These are phyloP conservation scores for Dendropsophus ebraccatus DNA, from an alignment of 2,113 vertebrate species.

Conservation along the genomic window DNA sequence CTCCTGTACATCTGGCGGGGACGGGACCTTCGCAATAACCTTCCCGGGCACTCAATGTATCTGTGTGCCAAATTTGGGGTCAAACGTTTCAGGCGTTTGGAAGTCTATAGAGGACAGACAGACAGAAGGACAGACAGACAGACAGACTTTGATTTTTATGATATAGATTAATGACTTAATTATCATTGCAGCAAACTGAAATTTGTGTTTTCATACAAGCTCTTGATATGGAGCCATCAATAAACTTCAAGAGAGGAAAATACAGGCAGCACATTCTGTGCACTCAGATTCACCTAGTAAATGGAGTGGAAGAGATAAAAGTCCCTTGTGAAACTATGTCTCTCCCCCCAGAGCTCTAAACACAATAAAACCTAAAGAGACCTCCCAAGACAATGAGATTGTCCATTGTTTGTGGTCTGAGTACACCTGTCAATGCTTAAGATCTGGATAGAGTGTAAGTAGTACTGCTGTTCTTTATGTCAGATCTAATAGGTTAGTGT, in stretches of 20 bases:
- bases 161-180: too few relatives aligned
- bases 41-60: too few relatives aligned
- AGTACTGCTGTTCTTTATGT: neutral
- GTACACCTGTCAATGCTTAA: neutral
- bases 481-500: neutral
- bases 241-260: slow-evolving; percentile 27
- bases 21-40: too few relatives aligned
- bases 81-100: too few relatives aligned
- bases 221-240: slow-evolving; percentile 1
- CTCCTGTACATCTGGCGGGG: too few relatives aligned
- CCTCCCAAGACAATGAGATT: slow-evolving; percentile 24
- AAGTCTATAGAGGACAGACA: too few relatives aligned
- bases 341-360: slow-evolving; percentile 42
- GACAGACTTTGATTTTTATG: too few relatives aligned
- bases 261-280: neutral
- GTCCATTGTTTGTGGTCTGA: neutral
- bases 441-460: neutral
- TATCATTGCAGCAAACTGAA: neutral
- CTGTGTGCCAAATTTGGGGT: too few relatives aligned
- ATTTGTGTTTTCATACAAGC: neutral
- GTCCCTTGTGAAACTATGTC: slow-evolving; percentile 18
- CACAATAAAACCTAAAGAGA: slow-evolving; percentile 11
- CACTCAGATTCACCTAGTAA: slow-evolving; percentile 23
- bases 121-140: too few relatives aligned
- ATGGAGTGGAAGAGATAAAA: slow-evolving; percentile 43